A percentile compares a stretch with the other conserved stretches of the same genome.
phyloP scores from a whole-genome alignment of 2,113 vertebrate species.

The Lepus europaeus region DNA sequence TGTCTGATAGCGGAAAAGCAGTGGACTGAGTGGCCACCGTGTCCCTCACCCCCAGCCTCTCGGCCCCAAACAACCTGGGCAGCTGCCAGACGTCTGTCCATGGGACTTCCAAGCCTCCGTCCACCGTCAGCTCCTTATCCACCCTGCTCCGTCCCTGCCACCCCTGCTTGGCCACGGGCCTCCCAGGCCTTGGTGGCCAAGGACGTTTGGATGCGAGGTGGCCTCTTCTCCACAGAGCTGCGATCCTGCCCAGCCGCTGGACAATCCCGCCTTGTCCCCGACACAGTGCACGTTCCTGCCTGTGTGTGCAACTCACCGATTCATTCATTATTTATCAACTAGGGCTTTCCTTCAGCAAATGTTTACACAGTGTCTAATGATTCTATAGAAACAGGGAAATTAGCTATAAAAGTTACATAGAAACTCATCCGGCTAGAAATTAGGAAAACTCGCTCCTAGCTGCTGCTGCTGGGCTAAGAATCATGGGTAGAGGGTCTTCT shows the following conservation, averaged over 20 bases:
- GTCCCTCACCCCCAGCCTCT: no score
- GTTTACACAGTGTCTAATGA: neutral
- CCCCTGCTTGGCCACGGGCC: neutral
- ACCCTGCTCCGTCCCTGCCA: neutral
- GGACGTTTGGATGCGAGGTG: neutral
- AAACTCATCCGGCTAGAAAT: neutral
- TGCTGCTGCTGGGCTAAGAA: neutral
- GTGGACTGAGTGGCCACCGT: accelerated
- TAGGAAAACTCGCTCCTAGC: neutral
- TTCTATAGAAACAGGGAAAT: conserved; percentile 46
- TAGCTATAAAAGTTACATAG: conserved; percentile 8
- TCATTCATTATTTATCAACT: conserved; percentile 17
- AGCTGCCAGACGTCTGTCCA: accelerated
- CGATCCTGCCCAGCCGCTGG: accelerated
- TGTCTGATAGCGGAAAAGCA: no score
- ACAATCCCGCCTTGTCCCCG: no score
- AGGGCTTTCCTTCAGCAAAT: neutral
- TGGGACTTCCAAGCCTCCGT: accelerated
- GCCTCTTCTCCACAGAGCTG: neutral
- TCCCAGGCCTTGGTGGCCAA: neutral
- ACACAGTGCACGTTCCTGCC: neutral
- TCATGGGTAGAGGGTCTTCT: neutral
- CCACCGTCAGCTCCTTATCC: neutral
- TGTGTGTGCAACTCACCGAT: neutral
- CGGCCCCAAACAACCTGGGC: accelerated